Evolutionary conservation across 2,888 invertebrate species (phyloP).

Genomic region (Eutolmus rufibarbis): DNA sequence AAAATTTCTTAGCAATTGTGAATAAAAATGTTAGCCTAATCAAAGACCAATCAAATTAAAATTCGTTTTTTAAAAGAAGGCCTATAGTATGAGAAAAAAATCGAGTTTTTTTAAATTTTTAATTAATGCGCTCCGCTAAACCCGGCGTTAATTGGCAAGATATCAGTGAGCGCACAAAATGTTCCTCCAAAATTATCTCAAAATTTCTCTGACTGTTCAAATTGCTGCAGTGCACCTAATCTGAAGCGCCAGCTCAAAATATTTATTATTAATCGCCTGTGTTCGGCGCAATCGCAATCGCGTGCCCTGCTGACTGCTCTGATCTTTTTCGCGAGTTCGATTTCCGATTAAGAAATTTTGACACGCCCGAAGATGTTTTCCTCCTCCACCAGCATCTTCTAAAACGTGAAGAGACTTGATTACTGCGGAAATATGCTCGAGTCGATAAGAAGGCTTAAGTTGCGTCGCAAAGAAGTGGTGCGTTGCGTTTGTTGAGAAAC

Average conservation of each 20-base stretch:
- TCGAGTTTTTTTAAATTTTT: too few species aligned
- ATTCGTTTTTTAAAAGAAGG: too few species aligned
- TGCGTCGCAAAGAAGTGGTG: not conserved
- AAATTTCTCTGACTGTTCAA: not conserved
- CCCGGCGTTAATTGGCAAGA: too few species aligned
- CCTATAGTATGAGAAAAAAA: too few species aligned
- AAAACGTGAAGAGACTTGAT: not conserved
- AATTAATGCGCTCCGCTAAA: too few species aligned
- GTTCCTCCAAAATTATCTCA: not conserved
- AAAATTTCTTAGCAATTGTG: too few species aligned
- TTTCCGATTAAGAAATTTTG: not conserved
- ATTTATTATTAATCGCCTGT: not conserved
- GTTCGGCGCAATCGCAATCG: not conserved
- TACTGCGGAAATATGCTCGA: not conserved
- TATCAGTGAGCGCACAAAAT: too few species aligned
- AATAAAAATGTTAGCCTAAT: too few species aligned
- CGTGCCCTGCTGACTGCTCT: not conserved
- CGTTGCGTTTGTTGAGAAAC: not conserved
- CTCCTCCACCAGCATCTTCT: not conserved
- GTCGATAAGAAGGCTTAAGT: not conserved
- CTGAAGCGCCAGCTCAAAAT: not conserved
- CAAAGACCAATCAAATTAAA: too few species aligned
- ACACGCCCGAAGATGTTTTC: not conserved
- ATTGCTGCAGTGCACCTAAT: not conserved
- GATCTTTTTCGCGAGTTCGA: not conserved